Evolutionary conservation across 1,140 invertebrate genomes (phyloP), one percentile per base, ranked within the genome.

Genomic region (Ectropis grisescens): DNA sequence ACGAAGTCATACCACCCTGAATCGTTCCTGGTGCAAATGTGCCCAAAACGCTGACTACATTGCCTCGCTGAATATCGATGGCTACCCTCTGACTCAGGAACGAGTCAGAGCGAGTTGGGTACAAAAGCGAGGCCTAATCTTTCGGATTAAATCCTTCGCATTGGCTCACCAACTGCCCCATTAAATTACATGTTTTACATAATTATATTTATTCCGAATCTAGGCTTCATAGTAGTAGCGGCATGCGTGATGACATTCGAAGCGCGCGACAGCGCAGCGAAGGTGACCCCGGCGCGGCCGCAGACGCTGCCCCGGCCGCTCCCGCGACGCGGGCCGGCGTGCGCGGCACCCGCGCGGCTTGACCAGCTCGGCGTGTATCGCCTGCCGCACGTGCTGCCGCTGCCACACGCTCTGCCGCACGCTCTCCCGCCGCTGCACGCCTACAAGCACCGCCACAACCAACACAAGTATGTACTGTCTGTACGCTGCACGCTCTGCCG

Each of bases 201-300:
- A n/a, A n/a, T n/a, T n/a, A n/a, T n/a, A n/a, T 19, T 19, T 19
- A 19, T 8, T 8, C 16, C 16, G 8, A 19, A 19, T 19, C 16
- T 70, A 94, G 92, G 93, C 10, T 95, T 97, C 59, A 94, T 96
- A 35, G 93, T 97, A 2, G 93, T 96, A 1, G 94, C 94, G 3
- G 93, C 93, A 0, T 96, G 93, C 50, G 94, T 97, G n/a, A 94
- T 96, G 93, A 96, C 94, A 0, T 96, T 96, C 55, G 94, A 96
- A 64, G 93, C 93, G 0, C 84, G 93, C 0, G 93, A 95, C 66
- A 93, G 90, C 25, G 92, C 93, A 0, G 93, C 92, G 0, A 95
- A 95, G 66, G 92, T 94, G 8, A 92, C 93, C 7, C 92, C 92
- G 1, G 91, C 91, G 1, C 83, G 91, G 14, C 86, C 91, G 14